Evolutionary conservation across 2,113 vertebrate species (phyloP), one percentile per base, ranked within the genome.

Genomic region (Oncorhynchus tshawytscha): DNA sequence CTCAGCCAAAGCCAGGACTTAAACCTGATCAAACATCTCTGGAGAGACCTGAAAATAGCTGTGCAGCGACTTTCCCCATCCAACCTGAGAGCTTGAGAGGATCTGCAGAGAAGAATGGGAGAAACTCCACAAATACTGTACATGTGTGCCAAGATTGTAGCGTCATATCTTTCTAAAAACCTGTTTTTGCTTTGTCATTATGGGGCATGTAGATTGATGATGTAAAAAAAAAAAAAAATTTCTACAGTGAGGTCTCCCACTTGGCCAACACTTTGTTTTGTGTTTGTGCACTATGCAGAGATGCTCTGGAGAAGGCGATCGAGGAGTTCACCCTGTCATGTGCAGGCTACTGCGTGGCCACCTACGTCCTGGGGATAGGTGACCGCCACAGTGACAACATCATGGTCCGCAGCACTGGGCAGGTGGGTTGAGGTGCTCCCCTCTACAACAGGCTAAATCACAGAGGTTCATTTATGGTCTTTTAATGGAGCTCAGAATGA

Each of bases 271-370:
- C 39, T 6, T 15, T n/a, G 5, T 12, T 65, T 66, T 48, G 29
- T 82, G 11, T 60, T 48, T 22, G 24, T 8, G 45, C 54, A 15
- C 18, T 34, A 51, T 15, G 18, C 73, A 99, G 98, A 16, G 97
- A 99, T 79, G 95, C 97, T 81, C 92, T 99, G 75, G 97, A 99
- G 24, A 94, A 94, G 81, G 98, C 97, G 74, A 99, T 99, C 70
- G 98, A 99, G 83, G 96, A 98, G 89, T 99, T 99, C 88, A 99
- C 98, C 15, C 87, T 99, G 70, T 99, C 98, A 9, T 99, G 98
- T 86, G 98, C 98, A 87, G 98, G 98, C 93, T 99, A 99, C 95
- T 99, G 98, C 94, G 98, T 99, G 92, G 98, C 98, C 91, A 99
- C 98, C 4, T 99, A 99, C 0, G 98, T 99, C 16, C 90, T 99